phyloP scores from a whole-genome alignment of 2,797 vertebrate species.

The Chaetophractus vellerosus region DNA sequence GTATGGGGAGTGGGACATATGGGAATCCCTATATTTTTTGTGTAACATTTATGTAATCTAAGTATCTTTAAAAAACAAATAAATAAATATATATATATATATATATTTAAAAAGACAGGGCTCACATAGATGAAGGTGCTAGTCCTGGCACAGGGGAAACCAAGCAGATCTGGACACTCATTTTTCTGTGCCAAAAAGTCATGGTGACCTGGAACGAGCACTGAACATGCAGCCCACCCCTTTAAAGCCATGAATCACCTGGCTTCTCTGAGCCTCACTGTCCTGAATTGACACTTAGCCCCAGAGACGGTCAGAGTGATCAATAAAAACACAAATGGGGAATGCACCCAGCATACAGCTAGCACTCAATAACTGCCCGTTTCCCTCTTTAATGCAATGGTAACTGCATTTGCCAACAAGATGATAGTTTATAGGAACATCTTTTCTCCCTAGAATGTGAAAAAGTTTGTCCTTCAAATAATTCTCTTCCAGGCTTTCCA shows the following conservation, averaged over 20 bases:
- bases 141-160: not conserved
- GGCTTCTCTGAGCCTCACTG: not conserved
- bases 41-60: too few relatives aligned
- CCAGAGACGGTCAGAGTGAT: not conserved
- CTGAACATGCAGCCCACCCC: not conserved
- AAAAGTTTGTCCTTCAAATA: not conserved
- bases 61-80: too few relatives aligned
- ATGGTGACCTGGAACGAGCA: not conserved
- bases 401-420: not conserved
- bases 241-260: not conserved
- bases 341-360: not conserved
- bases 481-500: not conserved
- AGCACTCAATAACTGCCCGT: not conserved
- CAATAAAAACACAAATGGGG: not conserved
- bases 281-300: not conserved
- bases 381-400: not conserved
- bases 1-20: too few relatives aligned
- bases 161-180: accelerated
- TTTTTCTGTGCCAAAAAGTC: not conserved
- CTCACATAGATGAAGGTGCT: accelerated
- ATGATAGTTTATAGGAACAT: not conserved
- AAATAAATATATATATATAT: too few relatives aligned
- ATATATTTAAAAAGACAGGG: too few relatives aligned
- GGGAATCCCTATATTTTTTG: too few relatives aligned
- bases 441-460: not conserved